Base-by-base conservation (phyloP, 2,888 invertebrate species). In the Hydroisotoma schaefferi region DNA sequence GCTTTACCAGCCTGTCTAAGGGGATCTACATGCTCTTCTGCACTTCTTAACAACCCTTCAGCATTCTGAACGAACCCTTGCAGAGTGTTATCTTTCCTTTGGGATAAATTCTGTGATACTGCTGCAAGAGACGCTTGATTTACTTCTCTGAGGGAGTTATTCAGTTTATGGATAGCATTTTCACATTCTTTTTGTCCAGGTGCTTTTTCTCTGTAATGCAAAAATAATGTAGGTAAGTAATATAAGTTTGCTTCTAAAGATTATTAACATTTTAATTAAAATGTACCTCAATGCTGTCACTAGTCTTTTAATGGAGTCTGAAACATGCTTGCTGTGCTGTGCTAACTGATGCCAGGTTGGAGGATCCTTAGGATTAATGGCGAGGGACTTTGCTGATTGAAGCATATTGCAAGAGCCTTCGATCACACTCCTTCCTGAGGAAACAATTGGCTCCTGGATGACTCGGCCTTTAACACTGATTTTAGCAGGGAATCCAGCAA, bases 181-280 rank as follows among this genome's bases (percentile, higher is more conserved):
- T 90, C 88, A 76, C 98, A 94, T 77, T 99, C 98, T 3, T 87
- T 85, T 77, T 97, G 95, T 0, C 98, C 98, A 0, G 98, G 98
- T 0, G 97, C 94, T 73, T 91, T 91, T 75, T 95, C 95, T 55
- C 90, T 87, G 69, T 25, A 69, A 65, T 18, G 47, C 46, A 26
- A 63, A 55, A 51, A 49, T 44, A 6, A 37, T 33, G 5, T 40
- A n/a, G n/a, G n/a, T n/a, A 40, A 40, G 20, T 8, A 18, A 5
- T 10, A 15, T 20, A 40, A 10, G 15, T 40, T 40, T 40, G n/a
- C 20, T 33, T 40, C 15, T 40, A 15, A 40, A 40, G 20, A 10
- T 40, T 40, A 40, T n/a, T n/a, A 40, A 15, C 20, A 40, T 40
- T 40, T 40, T 40, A 15, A 40, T 57, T 20, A 46, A 37, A 29